Base-by-base conservation (phyloP, 1,140 invertebrate genomes). In the Tribolium madens region DNA sequence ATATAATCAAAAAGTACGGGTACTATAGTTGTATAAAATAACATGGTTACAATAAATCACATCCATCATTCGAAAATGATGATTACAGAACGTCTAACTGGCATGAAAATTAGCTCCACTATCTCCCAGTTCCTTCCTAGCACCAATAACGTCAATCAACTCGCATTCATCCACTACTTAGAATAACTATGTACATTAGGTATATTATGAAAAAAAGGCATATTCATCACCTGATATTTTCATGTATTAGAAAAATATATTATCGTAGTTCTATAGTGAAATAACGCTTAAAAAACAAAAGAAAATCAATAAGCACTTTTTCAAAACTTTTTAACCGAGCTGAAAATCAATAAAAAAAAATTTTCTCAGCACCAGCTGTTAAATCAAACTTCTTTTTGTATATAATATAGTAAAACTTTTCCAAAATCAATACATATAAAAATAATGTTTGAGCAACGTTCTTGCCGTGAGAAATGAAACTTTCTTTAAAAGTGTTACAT, bases 221-320 rank as follows among this genome's bases (percentile, higher is more conserved):
- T 80, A 81, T 77, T 84, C 77, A 84, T 84, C 83, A 84, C 83
- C 83, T 84, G 83, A 80, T 77, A 73, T 75, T 80, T 76, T 73
- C 18, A 73, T 80, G 73, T 81, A 72, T 81, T 83, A 82, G 57
- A 83, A 84, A 83, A 83, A 84, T 83, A 84, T 78, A 80, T 80
- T 64, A 68, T 75, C 50, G 50, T 72, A 72, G 42, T 72, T 72
- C 70, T 72, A 72, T 52, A 33, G 72, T 36, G 52, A 53, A 42
- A 47, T 73, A 46, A 47, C 50, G 50, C 36, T 74, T 74, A 53
- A 57, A 74, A 14, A 33, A 73, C 53, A 47, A 74, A 12, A 47
- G 33, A 60, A 60, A 74, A 42, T 60, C 60, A 74, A 64, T 33
- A 64, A 64, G 57, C 57, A 64, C 57, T 64, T 64, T 52, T 57